Evolutionary conservation across 2,797 vertebrate genomes (phyloP).

Genomic region (Melanotaenia parkinsoni): DNA sequence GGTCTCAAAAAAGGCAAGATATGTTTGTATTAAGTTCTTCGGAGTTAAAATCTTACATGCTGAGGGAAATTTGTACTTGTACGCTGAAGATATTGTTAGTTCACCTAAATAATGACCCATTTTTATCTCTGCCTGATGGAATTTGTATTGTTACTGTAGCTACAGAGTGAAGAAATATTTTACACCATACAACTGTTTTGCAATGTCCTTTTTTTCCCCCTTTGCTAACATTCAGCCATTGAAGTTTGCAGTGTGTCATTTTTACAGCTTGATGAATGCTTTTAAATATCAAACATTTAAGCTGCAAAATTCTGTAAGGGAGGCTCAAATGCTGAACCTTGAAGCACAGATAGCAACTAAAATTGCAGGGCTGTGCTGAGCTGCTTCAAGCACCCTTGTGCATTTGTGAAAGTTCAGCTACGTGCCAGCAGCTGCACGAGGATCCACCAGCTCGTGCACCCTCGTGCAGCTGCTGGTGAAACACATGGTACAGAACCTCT

Average conservation of each 20-base stretch:
- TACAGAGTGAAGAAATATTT: conserved; percentile 37
- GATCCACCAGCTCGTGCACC: conserved; percentile 31
- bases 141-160: conserved; percentile 42
- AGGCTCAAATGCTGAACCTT: conserved; percentile 36
- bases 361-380: conserved; percentile 47
- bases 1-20: conserved; percentile 49
- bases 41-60: conserved; percentile 41
- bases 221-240: conserved; percentile 16
- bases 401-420: conserved; percentile 61
- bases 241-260: conserved; percentile 22
- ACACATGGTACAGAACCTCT: conserved; percentile 39
- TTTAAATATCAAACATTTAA: conserved; percentile 38
- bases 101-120: conserved; percentile 52
- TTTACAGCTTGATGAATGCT: conserved; percentile 15
- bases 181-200: conserved; percentile 39
- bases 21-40: conserved; percentile 42
- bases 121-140: conserved; percentile 33
- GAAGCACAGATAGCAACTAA: conserved; percentile 43
- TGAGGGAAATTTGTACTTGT: conserved; percentile 21
- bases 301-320: conserved; percentile 25
- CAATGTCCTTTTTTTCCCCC: conserved; percentile 13
- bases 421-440: conserved; percentile 39
- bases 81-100: conserved; percentile 23
- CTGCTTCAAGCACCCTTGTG: conserved; percentile 55
- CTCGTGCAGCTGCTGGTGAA: conserved; percentile 58